These are phyloP conservation scores for Volucella zonaria DNA, from an alignment of 2,888 invertebrate genomes.

Conservation along the genomic window DNA sequence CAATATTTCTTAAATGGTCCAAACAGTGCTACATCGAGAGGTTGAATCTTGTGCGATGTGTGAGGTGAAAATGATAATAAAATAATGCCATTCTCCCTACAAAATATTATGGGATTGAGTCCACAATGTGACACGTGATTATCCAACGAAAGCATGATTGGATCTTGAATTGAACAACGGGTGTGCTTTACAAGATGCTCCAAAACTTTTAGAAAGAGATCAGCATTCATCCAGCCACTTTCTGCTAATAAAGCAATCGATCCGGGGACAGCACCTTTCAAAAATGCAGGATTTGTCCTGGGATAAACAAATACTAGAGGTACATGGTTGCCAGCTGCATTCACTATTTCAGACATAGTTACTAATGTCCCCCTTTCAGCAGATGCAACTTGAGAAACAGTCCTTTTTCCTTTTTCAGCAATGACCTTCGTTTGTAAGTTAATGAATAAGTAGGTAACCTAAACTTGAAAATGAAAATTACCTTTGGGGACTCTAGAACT, in stretches of 20 bases:
- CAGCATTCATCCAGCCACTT: conserved; percentile 19
- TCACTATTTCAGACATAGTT: background rate
- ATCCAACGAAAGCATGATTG: conserved; percentile 17
- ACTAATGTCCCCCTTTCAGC: conserved; percentile 29
- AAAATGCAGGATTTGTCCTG: conserved; percentile 10
- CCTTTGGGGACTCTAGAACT: conserved; percentile 30
- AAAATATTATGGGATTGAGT: conserved; percentile 27
- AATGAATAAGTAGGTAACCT: background rate
- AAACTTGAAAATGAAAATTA: conserved; percentile 24
- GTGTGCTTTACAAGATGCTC: conserved; percentile 11
- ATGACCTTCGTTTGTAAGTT: conserved; percentile 13
- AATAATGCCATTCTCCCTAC: conserved; percentile 28
- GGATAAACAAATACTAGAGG: conserved; percentile 22
- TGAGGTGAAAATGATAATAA: conserved; percentile 18
- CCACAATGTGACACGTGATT: conserved; percentile 19
- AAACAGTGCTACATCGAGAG: conserved; percentile 30
- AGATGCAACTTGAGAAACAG: conserved; percentile 27
- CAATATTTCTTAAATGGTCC: conserved; percentile 32
- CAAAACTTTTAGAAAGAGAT: conserved; percentile 17
- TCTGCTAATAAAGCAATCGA: conserved; percentile 27
- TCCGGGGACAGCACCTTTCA: conserved; percentile 22
- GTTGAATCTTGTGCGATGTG: conserved; percentile 32
- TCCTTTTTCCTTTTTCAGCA: conserved; percentile 23
- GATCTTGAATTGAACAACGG: conserved; percentile 23
- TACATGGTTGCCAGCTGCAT: conserved; percentile 23